A percentile compares a stretch with the other conserved stretches of the same genome.
phyloP scores from a whole-genome alignment of 2,797 vertebrate species.

The Cyclopterus lumpus region DNA sequence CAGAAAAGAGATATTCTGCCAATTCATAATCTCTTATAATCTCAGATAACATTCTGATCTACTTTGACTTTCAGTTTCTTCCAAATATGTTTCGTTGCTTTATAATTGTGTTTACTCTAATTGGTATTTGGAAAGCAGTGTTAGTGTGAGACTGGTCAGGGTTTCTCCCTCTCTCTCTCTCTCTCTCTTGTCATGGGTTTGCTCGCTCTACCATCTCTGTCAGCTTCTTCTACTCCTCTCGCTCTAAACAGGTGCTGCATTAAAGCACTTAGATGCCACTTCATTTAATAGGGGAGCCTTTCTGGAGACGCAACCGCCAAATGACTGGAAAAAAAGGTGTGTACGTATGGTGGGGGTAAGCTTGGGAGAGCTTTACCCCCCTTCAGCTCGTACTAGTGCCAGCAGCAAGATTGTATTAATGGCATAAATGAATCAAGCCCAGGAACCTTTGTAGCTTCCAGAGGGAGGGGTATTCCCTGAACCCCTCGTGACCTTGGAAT shows the following conservation, averaged over 20 bases:
- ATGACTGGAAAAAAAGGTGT: constrained; percentile 31
- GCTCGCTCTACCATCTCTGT: background rate
- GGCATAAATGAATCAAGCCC: constrained; percentile 69
- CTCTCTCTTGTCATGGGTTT: constrained; percentile 4
- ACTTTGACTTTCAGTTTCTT: too few relatives aligned
- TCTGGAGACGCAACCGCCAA: constrained; percentile 38
- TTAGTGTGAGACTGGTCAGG: too few relatives aligned
- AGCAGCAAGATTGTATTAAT: constrained; percentile 71
- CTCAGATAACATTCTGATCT: too few relatives aligned
- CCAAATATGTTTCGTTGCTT: too few relatives aligned
- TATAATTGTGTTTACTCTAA: too few relatives aligned
- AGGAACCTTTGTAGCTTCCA: constrained; percentile 52
- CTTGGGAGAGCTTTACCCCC: constrained; percentile 21
- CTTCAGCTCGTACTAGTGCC: constrained; percentile 42
- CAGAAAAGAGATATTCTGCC: too few relatives aligned
- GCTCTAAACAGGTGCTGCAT: constrained; percentile 50
- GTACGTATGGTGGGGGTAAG: constrained; percentile 4
- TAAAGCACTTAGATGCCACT: constrained; percentile 53
- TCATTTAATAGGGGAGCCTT: constrained; percentile 58
- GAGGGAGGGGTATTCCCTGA: constrained; percentile 67
- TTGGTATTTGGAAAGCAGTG: too few relatives aligned
- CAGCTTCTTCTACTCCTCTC: constrained; percentile 21
- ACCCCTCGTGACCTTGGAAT: constrained; percentile 63
- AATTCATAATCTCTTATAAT: too few relatives aligned
- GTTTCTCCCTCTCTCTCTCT: constrained; percentile 8